phyloP scores from a whole-genome alignment of 2,888 invertebrate genomes.

The Sabatieria punctata region DNA sequence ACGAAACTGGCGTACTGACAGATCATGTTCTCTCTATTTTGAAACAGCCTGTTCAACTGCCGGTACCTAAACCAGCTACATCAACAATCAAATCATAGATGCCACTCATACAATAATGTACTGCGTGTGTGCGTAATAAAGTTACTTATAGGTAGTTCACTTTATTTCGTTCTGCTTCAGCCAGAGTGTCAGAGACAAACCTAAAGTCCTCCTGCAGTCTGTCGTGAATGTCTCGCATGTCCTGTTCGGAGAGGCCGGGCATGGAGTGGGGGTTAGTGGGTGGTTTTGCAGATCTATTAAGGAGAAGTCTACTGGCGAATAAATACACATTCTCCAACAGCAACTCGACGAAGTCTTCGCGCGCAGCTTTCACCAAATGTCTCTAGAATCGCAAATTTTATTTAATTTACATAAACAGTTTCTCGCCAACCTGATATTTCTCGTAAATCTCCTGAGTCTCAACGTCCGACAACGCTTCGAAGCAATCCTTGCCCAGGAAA shows the following conservation, averaged over 20 bases:
- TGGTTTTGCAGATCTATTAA: neutral
- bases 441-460: slow-evolving; percentile 84
- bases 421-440: slow-evolving; percentile 57
- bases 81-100: slow-evolving; percentile 2
- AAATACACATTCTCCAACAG: slow-evolving; percentile 69
- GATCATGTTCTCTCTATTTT: slow-evolving; percentile 79
- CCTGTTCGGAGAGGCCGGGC: slow-evolving; percentile 40
- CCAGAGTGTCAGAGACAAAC: too few relatives aligned
- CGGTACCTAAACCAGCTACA: slow-evolving; percentile 57
- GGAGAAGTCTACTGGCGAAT: slow-evolving; percentile 5
- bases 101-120: neutral
- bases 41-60: slow-evolving; percentile 76
- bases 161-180: too few relatives aligned
- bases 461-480: slow-evolving; percentile 69
- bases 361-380: slow-evolving; percentile 1
- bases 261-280: neutral
- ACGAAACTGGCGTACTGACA: slow-evolving; percentile 88
- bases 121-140: too few relatives aligned
- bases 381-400: slow-evolving; percentile 51
- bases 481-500: slow-evolving; percentile 83
- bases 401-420: slow-evolving; percentile 69
- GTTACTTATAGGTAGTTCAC: too few relatives aligned
- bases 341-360: slow-evolving; percentile 47
- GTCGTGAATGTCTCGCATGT: slow-evolving; percentile 78
- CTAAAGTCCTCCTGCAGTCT: slow-evolving; percentile 77